These are phyloP conservation scores for Apis florea DNA, from an alignment of 1,140 invertebrate genomes.

Conservation along the genomic window DNA sequence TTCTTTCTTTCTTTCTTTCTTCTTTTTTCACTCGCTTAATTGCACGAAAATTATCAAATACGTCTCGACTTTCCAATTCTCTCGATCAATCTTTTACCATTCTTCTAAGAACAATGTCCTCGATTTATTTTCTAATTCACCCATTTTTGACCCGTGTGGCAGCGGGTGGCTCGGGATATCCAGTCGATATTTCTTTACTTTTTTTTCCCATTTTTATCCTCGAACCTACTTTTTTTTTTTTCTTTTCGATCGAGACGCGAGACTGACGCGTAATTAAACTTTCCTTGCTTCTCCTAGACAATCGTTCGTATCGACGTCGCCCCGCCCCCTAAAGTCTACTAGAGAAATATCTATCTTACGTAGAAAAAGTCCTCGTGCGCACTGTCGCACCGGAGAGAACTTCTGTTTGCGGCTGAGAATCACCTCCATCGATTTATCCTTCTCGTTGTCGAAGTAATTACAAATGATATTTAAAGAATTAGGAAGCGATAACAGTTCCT, in stretches of 20 bases:
- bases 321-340: conserved; percentile 47
- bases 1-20: too few species aligned
- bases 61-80: conserved; percentile 4
- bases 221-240: not conserved
- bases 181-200: conserved; percentile 13
- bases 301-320: not conserved
- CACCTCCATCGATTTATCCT: not conserved
- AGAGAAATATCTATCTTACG: conserved; percentile 70
- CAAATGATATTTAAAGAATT: too few species aligned
- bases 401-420: conserved; percentile 15
- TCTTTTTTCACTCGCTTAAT: not conserved
- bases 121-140: not conserved
- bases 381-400: conserved; percentile 53
- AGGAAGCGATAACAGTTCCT: too few species aligned
- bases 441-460: not conserved
- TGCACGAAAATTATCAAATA: not conserved
- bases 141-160: conserved; percentile 4
- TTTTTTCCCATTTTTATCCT: fast-evolving
- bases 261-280: conserved; percentile 9
- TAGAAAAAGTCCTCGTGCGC: conserved; percentile 69
- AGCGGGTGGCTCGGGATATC: conserved; percentile 69
- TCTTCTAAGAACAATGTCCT: not conserved
- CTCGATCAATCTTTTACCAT: not conserved
- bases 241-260: conserved; percentile 19
- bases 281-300: not conserved